Conservation (phyloP, 2,888 invertebrate species). For the Bimastos eiseni region DNA sequence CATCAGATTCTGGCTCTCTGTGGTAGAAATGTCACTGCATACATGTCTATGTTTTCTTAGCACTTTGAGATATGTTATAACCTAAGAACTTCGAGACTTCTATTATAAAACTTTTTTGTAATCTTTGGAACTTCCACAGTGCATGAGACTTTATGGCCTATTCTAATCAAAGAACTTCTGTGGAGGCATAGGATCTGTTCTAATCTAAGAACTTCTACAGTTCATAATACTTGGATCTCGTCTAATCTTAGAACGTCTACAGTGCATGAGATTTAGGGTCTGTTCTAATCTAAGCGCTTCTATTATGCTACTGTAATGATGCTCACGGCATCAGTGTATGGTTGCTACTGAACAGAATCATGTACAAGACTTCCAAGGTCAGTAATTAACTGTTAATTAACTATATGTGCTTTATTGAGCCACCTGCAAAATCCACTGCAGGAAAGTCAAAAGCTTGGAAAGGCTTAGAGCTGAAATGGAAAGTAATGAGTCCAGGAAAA, state of each 20-base stretch:
- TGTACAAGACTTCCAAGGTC: too few species aligned
- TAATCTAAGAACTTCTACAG: neutral
- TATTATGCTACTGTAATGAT: neutral
- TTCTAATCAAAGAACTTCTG: neutral
- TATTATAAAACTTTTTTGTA: too few species aligned
- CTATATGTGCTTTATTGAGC: too few species aligned
- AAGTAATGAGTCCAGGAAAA: too few species aligned
- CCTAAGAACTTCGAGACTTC: neutral
- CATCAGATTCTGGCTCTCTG: neutral
- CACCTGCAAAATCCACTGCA: too few species aligned
- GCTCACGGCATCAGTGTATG: too few species aligned
- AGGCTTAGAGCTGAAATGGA: too few species aligned
- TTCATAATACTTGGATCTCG: neutral
- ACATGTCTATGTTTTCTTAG: neutral
- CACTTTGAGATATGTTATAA: neutral
- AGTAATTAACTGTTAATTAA: too few species aligned
- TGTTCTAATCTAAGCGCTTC: neutral
- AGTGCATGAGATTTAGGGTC: neutral
- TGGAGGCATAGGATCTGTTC: neutral
- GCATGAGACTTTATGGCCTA: neutral
- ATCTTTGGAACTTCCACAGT: too few species aligned
- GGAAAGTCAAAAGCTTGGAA: too few species aligned
- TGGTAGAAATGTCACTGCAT: neutral
- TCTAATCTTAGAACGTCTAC: too few species aligned
- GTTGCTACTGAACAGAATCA: too few species aligned